Conservation (phyloP, 2,113 vertebrate species). For the Cacatua alba region DNA sequence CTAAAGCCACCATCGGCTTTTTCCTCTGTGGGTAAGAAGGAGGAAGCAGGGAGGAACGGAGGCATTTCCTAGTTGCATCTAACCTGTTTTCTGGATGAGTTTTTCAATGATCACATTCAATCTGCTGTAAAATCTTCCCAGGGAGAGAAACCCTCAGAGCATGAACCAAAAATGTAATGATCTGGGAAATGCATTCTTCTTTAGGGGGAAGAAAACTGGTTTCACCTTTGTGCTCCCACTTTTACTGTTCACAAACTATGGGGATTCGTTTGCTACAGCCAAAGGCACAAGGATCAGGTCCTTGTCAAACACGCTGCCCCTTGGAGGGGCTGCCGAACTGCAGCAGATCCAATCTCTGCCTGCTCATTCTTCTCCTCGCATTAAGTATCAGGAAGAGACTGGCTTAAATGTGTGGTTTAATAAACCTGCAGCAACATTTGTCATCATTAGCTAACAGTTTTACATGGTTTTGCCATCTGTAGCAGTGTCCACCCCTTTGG, state of each 20-base stretch:
- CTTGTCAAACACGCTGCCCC: neutral
- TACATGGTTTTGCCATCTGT: neutral
- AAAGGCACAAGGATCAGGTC: neutral
- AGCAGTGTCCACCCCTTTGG: neutral
- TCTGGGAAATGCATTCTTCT: constrained; percentile 53
- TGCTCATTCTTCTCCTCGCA: neutral
- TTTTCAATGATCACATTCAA: constrained; percentile 63
- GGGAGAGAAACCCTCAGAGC: constrained; percentile 54
- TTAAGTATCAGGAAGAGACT: neutral
- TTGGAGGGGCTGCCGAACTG: neutral
- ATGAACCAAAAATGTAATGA: constrained; percentile 64
- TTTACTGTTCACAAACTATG: constrained; percentile 15
- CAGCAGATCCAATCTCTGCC: neutral
- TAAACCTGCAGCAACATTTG: neutral
- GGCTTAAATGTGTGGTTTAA: neutral
- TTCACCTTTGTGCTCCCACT: constrained; percentile 42
- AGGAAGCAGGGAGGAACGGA: neutral
- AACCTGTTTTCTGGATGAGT: constrained; percentile 66
- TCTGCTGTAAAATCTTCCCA: constrained; percentile 65
- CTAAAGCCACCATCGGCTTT: neutral
- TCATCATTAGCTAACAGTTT: neutral
- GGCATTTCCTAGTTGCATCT: neutral
- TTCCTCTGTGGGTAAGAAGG: neutral
- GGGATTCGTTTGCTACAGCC: neutral
- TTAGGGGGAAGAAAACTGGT: neutral